Base-by-base conservation (phyloP, 1,140 invertebrate species). In the Himalopsyche phryganea region DNA sequence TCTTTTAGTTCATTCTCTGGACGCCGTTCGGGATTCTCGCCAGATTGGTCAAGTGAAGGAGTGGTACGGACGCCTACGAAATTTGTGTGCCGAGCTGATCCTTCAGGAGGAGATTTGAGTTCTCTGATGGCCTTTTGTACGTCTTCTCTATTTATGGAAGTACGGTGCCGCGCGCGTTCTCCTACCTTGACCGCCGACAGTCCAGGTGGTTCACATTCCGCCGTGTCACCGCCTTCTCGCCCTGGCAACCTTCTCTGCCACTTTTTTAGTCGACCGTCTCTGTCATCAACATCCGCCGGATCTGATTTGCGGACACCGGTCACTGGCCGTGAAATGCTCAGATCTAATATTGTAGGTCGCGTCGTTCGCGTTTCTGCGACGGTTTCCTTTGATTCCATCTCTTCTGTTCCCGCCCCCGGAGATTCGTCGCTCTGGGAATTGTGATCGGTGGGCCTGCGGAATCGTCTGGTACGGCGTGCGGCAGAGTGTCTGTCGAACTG, bases 401-500 rank as follows among this genome's bases (percentile, higher is more conserved):
- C 71, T 60, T 78, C 72, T 28, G 61, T 59, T 55, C 69, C 72
- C 23, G 61, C 61, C 35, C 80, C 78, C 10, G 59, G 7, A 48
- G 50, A 36, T 47, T 83, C 81, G 63, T 85, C 83, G 53, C 82
- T 81, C 9, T 78, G 77, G 15, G 78, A 79, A 59, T 76, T 77
- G 5, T 76, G 70, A 61, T 90, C 87, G 23, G 85, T 82, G 13
- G 74, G 83, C 50, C 89, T 84, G 62, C 91, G 91, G 63, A 91
- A 91, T 35, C 91, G 80, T 51, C 91, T 80, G 0, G 91, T 94
- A 65, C 90, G 81, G 58, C 92, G 79, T 0, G 89, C 82, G 0
- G 88, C 83, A 5, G 91, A 90, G 69, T 90, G 90, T 54, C 91
- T 76, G 69, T 94, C 90, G 61, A 95, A 95, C 64, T 91, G 88